Evolutionary conservation across 2,113 vertebrate species (phyloP).

Genomic region (Uropsilus gracilis): DNA sequence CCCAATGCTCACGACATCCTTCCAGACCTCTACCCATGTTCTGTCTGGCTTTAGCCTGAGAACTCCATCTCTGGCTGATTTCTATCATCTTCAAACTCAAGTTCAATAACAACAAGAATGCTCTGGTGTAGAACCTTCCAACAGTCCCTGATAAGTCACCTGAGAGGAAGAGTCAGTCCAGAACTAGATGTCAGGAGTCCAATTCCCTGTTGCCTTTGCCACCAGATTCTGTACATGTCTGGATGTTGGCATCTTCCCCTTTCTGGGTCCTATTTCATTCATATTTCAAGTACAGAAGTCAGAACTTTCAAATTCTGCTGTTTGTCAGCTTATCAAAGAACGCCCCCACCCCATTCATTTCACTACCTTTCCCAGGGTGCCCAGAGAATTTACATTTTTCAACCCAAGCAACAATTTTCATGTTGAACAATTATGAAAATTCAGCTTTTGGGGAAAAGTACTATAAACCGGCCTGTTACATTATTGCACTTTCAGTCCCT

Average conservation of each 20-base stretch:
- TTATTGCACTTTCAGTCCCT: slow-evolving; percentile 31
- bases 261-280: neutral
- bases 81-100: neutral
- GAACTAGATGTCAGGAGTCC: neutral
- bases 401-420: slow-evolving; percentile 44
- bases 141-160: neutral
- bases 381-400: slow-evolving; percentile 29
- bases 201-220: neutral
- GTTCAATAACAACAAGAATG: neutral
- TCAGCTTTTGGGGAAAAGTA: slow-evolving; percentile 15
- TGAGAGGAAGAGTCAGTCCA: neutral
- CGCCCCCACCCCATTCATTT: neutral
- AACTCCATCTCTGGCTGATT: neutral
- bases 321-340: neutral
- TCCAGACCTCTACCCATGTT: neutral
- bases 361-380: neutral
- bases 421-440: slow-evolving; percentile 72
- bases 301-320: neutral
- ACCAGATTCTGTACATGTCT: neutral
- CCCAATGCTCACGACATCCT: neutral
- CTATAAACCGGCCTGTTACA: neutral
- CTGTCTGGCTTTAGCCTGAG: neutral
- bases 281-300: neutral
- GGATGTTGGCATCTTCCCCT: neutral
- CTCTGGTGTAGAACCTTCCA: neutral